Evolutionary conservation across 2,888 invertebrate genomes (phyloP).

Genomic region (Phrixothrix hirtus): DNA sequence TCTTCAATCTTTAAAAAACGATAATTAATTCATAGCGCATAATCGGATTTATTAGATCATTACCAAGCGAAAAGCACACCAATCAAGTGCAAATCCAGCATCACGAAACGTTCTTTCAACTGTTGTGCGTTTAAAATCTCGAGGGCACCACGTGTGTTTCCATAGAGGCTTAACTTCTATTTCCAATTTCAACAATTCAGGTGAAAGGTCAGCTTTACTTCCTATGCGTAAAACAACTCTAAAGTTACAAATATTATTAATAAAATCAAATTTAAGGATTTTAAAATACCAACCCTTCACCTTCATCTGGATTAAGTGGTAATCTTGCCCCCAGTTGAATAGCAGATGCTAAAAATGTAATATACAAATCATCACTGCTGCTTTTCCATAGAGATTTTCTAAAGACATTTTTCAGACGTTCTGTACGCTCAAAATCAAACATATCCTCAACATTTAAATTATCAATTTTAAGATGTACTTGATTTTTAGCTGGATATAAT

Average conservation of each 20-base stretch:
- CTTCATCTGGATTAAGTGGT: constrained; percentile 80
- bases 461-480: constrained; percentile 86
- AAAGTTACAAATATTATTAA: constrained; percentile 12
- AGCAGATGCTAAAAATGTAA: constrained; percentile 84
- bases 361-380: constrained; percentile 73
- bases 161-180: constrained; percentile 83
- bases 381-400: constrained; percentile 77
- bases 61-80: constrained; percentile 87
- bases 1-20: constrained; percentile 50
- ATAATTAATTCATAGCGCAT: too few relatives aligned
- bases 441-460: constrained; percentile 88
- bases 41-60: too few relatives aligned
- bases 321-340: constrained; percentile 81
- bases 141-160: constrained; percentile 75
- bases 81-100: constrained; percentile 78
- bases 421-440: constrained; percentile 72
- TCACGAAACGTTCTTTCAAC: constrained; percentile 82
- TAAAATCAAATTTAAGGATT: neutral
- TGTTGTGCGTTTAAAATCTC: constrained; percentile 82
- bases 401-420: constrained; percentile 76
- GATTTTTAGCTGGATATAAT: constrained; percentile 68
- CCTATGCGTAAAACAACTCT: constrained; percentile 83
- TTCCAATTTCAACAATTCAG: constrained; percentile 68
- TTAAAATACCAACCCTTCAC: constrained; percentile 74
- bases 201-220: constrained; percentile 74